Evolutionary conservation across 2,113 vertebrate genomes (phyloP).

Genomic region (Siniperca chuatsi): DNA sequence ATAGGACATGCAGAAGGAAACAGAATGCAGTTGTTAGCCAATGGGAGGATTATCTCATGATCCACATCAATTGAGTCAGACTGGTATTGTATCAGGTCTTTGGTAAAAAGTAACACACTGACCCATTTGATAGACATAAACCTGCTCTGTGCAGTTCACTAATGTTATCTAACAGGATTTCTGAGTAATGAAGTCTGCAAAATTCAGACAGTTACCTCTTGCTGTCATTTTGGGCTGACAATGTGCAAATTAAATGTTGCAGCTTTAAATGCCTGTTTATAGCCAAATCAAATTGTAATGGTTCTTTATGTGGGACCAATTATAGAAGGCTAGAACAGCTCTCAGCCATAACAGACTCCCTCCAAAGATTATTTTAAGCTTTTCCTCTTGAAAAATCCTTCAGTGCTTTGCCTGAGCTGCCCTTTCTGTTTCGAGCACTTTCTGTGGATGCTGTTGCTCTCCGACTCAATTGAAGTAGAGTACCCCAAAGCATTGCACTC

Average conservation of each 20-base stretch:
- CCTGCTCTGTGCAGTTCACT: background rate
- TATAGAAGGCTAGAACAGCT: constrained; percentile 55
- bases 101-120: background rate
- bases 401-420: constrained; percentile 57
- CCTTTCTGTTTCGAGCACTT: constrained; percentile 51
- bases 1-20: background rate
- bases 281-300: constrained; percentile 60
- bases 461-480: constrained; percentile 37
- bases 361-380: constrained; percentile 72
- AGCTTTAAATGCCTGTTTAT: constrained; percentile 61
- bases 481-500: constrained; percentile 54
- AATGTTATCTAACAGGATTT: constrained; percentile 6
- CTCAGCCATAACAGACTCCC: constrained; percentile 54
- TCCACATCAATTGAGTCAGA: background rate
- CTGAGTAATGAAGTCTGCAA: background rate
- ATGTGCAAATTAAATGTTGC: constrained; percentile 24
- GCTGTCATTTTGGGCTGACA: constrained; percentile 15
- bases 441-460: constrained; percentile 43
- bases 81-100: background rate
- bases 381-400: constrained; percentile 56
- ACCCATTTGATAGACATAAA: constrained; percentile 1
- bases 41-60: background rate
- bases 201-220: constrained; percentile 7
- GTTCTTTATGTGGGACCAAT: constrained; percentile 55
- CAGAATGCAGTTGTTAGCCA: background rate